These are phyloP conservation scores for Xenopus borealis DNA, from an alignment of 2,113 vertebrate species.

Conservation along the genomic window DNA sequence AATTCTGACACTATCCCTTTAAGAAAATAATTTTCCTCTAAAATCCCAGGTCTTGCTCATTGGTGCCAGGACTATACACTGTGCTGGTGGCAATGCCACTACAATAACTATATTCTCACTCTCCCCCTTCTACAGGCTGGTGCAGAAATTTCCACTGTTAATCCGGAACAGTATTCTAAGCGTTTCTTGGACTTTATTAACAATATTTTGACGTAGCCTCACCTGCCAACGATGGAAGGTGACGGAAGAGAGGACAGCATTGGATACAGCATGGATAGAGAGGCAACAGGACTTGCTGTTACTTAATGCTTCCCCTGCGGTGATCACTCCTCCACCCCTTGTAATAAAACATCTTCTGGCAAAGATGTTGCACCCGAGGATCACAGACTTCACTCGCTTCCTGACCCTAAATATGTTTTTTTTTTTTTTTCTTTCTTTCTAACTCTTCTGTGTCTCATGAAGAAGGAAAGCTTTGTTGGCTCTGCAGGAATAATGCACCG, in stretches of 20 bases:
- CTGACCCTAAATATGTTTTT: constrained; percentile 62
- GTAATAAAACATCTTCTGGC: constrained; percentile 67
- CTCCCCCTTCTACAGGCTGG: constrained; percentile 74
- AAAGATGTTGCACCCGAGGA: constrained; percentile 74
- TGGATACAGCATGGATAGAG: constrained; percentile 56
- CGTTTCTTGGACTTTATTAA: constrained; percentile 98
- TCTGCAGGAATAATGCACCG: constrained; percentile 47
- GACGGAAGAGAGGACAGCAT: constrained; percentile 57
- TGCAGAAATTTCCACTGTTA: constrained; percentile 98
- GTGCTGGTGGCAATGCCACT: too few relatives aligned
- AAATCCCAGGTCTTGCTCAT: too few relatives aligned
- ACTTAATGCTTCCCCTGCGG: constrained; percentile 60
- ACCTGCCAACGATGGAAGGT: constrained; percentile 48
- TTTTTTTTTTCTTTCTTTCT: constrained; percentile 56
- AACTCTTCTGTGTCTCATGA: constrained; percentile 52
- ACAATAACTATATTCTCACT: too few relatives aligned
- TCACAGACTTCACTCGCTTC: constrained; percentile 69
- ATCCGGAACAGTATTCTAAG: constrained; percentile 99
- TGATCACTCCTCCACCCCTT: constrained; percentile 70
- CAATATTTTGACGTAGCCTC: constrained; percentile 95
- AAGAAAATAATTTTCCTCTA: too few relatives aligned
- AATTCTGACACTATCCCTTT: too few relatives aligned
- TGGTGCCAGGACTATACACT: too few relatives aligned
- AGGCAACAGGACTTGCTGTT: constrained; percentile 60
- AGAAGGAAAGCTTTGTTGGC: constrained; percentile 14